A percentile compares a stretch with the other conserved stretches of the same genome.
Evolutionary conservation across 2,888 invertebrate genomes (phyloP).

Genomic region (Hirtodrosophila duncani): DNA sequence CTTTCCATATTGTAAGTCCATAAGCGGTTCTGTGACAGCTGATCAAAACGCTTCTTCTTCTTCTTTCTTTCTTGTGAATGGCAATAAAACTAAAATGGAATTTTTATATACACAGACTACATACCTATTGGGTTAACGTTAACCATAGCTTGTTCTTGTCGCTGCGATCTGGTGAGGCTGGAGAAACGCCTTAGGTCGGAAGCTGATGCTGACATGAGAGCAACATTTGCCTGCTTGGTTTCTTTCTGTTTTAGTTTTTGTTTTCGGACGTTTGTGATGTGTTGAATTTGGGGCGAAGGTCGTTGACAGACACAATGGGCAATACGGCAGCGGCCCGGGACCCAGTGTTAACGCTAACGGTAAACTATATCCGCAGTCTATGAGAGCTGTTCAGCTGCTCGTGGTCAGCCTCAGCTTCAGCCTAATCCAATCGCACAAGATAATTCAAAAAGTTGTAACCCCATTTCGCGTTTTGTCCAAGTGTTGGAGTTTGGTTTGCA

Average conservation of each 20-base stretch:
- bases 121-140: too few species aligned
- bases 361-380: constrained; percentile 19
- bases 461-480: constrained; percentile 25
- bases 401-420: neutral
- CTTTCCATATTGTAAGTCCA: constrained; percentile 11
- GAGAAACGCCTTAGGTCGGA: too few species aligned
- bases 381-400: neutral
- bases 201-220: neutral
- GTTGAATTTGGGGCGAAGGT: constrained; percentile 51
- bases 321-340: neutral
- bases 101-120: too few species aligned
- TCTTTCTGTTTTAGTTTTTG: constrained; percentile 8
- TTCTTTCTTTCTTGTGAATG: neutral
- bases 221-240: neutral
- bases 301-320: constrained; percentile 44
- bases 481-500: constrained; percentile 4
- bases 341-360: constrained; percentile 30
- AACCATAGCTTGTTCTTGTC: too few species aligned
- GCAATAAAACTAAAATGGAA: constrained; percentile 20
- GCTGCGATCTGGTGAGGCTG: too few species aligned
- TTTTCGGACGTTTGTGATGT: constrained; percentile 36
- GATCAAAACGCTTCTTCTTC: neutral
- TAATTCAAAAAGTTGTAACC: constrained; percentile 8
- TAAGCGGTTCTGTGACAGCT: too few species aligned
- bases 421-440: constrained; percentile 16